Evolutionary conservation across 2,888 invertebrate genomes (phyloP), one percentile per base, ranked within the genome.

Genomic region (Caenorhabditis panamensis): DNA sequence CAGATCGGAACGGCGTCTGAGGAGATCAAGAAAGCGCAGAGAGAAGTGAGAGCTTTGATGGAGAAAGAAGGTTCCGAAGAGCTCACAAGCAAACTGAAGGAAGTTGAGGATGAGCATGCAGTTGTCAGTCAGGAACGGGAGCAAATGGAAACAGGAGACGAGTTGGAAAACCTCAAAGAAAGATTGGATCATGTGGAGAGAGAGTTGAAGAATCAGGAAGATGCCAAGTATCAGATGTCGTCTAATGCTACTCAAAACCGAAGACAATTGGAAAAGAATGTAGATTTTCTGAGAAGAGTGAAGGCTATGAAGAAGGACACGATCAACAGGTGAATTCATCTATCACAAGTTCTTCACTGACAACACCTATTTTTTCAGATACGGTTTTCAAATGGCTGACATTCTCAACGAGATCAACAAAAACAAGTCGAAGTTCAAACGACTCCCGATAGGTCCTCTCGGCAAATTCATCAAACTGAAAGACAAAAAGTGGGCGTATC

Each of bases 401-500:
- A 83, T 89, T 31, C 37, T 84, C 3, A 18, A 59, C 20, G 54
- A 80, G 18, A 79, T 89, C 9, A 41, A 82, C 1, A 24, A 28
- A 11, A 76, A 86, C 36, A 51, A 44, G 18, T 18, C 69, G 0
- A 18, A 41, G 18, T 88, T 89, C 64, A 28, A 67, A 13, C 24
- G 58, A 5, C 11, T 77, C 18, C 89, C 89, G 18, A 84, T 87
- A 47, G 89, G 89, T 9, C 89, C 89, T 2, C 22, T 89, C 18
- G 89, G 89, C 37, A 77, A 59, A 24, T 86, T 75, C 73, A 61
- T 89, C 24, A 78, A 72, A n/a, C 67, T 89, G n/a, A 64, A 16
- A 9, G 87, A 89, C 31, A 53, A 56, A 8, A 79, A 87, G 54
- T 89, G 88, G 86, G 78, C 82, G 1, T 53, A 64, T 22, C 76